Evolutionary conservation across 92 coral and sea anemone genomes (phyloP).

Genomic region (Porites divaricata): DNA sequence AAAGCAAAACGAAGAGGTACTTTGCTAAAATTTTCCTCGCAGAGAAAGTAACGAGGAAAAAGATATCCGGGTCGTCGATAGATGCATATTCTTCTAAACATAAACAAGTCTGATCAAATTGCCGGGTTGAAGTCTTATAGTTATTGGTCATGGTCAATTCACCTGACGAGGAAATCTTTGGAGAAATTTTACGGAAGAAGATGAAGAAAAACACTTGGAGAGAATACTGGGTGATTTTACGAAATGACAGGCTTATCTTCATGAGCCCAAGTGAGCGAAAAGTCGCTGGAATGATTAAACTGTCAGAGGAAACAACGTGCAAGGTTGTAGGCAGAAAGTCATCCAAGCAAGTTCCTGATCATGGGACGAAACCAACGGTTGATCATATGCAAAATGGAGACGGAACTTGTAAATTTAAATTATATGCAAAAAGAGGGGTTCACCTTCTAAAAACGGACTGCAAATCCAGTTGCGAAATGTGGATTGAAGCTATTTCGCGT

Average conservation of each 20-base stretch:
- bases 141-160: conserved; percentile 22
- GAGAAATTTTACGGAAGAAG: conserved; percentile 70
- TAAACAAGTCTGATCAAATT: conserved; percentile 14
- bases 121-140: not conserved
- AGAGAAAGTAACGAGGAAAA: not conserved
- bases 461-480: conserved; percentile 55
- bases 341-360: not conserved
- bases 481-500: conserved; percentile 66
- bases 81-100: not conserved
- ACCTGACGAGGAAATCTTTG: conserved; percentile 17
- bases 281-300: conserved; percentile 68
- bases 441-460: conserved; percentile 77
- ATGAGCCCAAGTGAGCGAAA: conserved; percentile 51
- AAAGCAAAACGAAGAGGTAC: not conserved
- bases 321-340: conserved; percentile 36
- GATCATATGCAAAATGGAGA: conserved; percentile 1
- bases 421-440: conserved; percentile 74
- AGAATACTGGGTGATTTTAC: conserved; percentile 69
- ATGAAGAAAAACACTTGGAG: conserved; percentile 80
- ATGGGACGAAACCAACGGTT: not conserved
- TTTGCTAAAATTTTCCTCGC: not conserved
- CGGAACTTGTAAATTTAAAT: conserved; percentile 64
- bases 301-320: conserved; percentile 66
- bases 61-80: not conserved
- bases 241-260: conserved; percentile 62